phyloP scores from a whole-genome alignment of 2,797 vertebrate species.

The Pachyuromys duprasi region DNA sequence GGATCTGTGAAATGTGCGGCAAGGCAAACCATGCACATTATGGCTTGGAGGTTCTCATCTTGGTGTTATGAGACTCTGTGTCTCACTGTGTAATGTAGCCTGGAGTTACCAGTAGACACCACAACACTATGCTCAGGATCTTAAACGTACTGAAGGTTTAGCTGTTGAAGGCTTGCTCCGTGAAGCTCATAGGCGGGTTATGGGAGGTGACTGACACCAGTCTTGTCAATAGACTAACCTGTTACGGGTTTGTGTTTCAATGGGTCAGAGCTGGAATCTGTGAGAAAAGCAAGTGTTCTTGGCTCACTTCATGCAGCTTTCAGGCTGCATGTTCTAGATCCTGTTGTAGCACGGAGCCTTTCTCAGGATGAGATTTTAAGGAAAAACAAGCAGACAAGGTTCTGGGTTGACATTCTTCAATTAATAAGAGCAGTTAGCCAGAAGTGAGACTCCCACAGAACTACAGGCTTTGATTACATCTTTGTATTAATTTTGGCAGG shows the following conservation, averaged over 20 bases:
- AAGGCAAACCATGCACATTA: background rate
- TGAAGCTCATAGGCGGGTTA: background rate
- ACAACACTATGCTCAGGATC: background rate
- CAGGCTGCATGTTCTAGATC: too few relatives aligned
- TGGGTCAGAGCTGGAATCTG: background rate
- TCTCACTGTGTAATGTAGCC: background rate
- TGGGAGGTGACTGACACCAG: background rate
- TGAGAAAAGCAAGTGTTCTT: background rate
- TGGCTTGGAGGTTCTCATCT: background rate
- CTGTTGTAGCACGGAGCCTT: background rate
- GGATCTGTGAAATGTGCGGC: slow-evolving; percentile 9
- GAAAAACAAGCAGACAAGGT: background rate
- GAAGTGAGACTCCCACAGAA: background rate
- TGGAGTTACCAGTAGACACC: background rate
- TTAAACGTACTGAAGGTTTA: background rate
- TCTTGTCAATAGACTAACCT: background rate
- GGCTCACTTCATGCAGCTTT: background rate
- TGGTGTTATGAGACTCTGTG: background rate
- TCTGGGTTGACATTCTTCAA: background rate
- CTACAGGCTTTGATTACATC: background rate
- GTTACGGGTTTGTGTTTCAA: background rate
- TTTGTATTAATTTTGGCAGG: background rate
- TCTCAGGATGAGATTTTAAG: background rate
- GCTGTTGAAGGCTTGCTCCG: background rate
- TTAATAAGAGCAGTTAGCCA: background rate